Evolutionary conservation across 1,140 invertebrate genomes (phyloP).

Genomic region (Phthorimaea operculella): DNA sequence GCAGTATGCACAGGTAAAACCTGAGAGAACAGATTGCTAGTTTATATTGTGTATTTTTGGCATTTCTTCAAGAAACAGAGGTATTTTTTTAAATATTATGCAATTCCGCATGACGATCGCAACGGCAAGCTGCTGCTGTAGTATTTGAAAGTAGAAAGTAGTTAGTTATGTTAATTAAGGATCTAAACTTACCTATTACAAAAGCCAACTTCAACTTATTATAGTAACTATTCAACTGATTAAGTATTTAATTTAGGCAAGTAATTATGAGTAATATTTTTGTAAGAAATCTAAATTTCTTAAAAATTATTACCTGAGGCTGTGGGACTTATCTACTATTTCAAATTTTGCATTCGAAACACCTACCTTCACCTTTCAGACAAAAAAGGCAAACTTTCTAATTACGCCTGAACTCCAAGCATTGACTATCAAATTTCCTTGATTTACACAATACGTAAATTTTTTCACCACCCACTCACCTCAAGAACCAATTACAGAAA

Average conservation of each 20-base stretch:
- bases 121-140: slow-evolving; percentile 31
- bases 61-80: not conserved
- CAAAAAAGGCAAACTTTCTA: no score
- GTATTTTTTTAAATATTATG: not conserved
- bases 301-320: no score
- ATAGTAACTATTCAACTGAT: no score
- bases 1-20: not conserved
- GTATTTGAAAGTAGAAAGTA: no score
- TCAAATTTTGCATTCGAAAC: no score
- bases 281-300: no score
- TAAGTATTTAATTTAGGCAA: not conserved
- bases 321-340: no score
- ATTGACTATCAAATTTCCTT: slow-evolving; percentile 10
- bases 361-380: no score
- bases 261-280: no score
- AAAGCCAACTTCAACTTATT: no score
- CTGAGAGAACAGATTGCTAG: slow-evolving; percentile 42
- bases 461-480: slow-evolving; percentile 42
- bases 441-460: slow-evolving; percentile 31
- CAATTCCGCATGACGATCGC: slow-evolving; percentile 36
- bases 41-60: slow-evolving; percentile 9
- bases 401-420: no score
- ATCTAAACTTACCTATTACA: not conserved
- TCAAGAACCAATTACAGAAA: slow-evolving; percentile 52
- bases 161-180: no score